phyloP scores from a whole-genome alignment of 2,797 vertebrate genomes.

The Sebastes glaucus region DNA sequence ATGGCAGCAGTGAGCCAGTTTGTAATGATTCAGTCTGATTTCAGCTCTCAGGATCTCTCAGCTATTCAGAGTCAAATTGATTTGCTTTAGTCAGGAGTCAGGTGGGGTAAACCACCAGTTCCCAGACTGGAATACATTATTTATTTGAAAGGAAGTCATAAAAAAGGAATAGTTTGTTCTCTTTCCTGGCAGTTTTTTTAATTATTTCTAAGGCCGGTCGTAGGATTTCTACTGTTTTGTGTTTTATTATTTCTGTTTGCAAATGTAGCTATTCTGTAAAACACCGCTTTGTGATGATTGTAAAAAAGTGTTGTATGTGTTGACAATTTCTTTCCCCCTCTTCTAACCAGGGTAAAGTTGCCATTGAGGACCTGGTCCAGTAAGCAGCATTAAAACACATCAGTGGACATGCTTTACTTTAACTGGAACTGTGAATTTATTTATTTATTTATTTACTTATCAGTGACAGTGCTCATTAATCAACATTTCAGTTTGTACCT shows the following conservation, averaged over 20 bases:
- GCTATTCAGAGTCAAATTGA: not conserved
- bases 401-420: not conserved
- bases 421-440: not conserved
- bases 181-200: not conserved
- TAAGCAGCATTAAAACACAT: too few species aligned
- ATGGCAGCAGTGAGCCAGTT: constrained; percentile 54
- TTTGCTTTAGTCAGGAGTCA: not conserved
- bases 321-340: too few species aligned
- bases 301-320: not conserved
- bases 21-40: not conserved
- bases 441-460: too few species aligned
- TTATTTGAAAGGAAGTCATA: not conserved
- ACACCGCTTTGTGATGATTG: not conserved
- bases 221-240: not conserved
- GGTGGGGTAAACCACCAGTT: not conserved
- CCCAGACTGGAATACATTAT: not conserved
- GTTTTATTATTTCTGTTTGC: not conserved
- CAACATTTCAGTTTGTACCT: too few species aligned
- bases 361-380: too few species aligned
- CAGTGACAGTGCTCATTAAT: too few species aligned
- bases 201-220: not conserved
- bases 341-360: too few species aligned
- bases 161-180: not conserved
- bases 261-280: not conserved
- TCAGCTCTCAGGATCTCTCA: not conserved